Conservation (phyloP, 1,140 invertebrate genomes). For the Stenopsyche tienmushanensis region DNA sequence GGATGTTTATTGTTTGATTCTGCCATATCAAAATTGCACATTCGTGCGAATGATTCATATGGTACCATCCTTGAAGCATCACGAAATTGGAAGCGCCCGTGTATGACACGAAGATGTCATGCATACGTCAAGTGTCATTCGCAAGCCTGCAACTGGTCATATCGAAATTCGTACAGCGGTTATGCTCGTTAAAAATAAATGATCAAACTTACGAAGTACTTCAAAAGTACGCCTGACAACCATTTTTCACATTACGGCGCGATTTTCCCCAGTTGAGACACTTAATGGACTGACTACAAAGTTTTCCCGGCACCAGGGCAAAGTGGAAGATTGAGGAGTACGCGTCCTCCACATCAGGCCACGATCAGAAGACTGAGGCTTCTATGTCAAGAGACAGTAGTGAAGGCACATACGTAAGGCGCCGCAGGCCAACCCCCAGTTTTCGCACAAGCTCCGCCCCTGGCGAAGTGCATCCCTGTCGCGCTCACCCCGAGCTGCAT, state of each 20-base stretch:
- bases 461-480: neutral
- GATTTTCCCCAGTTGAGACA: neutral
- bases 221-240: neutral
- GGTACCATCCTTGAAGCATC: too few species aligned
- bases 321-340: too few species aligned
- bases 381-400: neutral
- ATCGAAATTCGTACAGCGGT: neutral
- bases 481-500: neutral
- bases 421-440: neutral
- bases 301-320: too few species aligned
- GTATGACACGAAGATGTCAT: too few species aligned
- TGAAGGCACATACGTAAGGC: conserved; percentile 7
- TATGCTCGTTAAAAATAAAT: neutral
- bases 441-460: neutral
- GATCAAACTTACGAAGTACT: neutral
- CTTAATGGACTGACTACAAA: too few species aligned
- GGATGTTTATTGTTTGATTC: too few species aligned
- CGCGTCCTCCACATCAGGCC: neutral
- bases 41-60: too few species aligned
- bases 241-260: neutral
- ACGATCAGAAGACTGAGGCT: conserved; percentile 1
- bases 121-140: too few species aligned
- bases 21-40: too few species aligned
- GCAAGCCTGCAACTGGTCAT: too few species aligned
- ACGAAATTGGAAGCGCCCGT: too few species aligned